Evolutionary conservation across 2,797 vertebrate genomes (phyloP).

Genomic region (Distichodus sexfasciatus): DNA sequence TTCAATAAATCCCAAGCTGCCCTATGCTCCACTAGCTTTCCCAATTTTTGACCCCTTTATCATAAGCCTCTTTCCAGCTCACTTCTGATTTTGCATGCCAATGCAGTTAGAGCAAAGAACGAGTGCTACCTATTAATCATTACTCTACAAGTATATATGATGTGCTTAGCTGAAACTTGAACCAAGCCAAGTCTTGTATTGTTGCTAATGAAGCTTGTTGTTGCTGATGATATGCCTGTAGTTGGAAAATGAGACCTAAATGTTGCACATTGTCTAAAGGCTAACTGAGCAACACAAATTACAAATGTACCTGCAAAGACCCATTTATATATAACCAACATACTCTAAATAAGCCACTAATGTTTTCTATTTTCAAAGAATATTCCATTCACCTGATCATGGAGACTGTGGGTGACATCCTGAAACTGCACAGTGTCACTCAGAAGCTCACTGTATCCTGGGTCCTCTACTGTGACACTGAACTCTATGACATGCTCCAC

Average conservation of each 20-base stretch:
- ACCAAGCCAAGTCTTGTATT: neutral
- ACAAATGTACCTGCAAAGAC: too few species aligned
- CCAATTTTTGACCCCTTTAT: conserved; percentile 26
- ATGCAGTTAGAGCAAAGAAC: neutral
- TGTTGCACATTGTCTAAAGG: neutral
- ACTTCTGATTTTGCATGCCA: conserved; percentile 18
- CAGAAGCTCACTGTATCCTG: conserved; percentile 73
- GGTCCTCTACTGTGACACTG: conserved; percentile 81
- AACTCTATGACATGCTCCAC: conserved; percentile 84
- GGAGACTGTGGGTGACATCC: conserved; percentile 73
- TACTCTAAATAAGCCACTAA: too few species aligned
- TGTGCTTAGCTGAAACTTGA: neutral
- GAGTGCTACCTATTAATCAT: neutral
- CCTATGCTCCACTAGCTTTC: conserved; percentile 19
- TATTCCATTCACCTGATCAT: conserved; percentile 83
- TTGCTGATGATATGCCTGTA: neutral
- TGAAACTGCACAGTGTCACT: conserved; percentile 69
- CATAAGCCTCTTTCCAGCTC: conserved; percentile 34
- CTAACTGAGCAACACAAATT: neutral
- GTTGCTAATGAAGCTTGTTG: neutral
- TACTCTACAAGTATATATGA: neutral
- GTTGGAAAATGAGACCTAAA: neutral
- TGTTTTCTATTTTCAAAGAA: too few species aligned
- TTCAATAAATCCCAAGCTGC: conserved; percentile 28
- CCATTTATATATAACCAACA: too few species aligned